These are phyloP conservation scores for Eufriesea mexicana DNA, from an alignment of 1,140 invertebrate species.

Conservation along the genomic window DNA sequence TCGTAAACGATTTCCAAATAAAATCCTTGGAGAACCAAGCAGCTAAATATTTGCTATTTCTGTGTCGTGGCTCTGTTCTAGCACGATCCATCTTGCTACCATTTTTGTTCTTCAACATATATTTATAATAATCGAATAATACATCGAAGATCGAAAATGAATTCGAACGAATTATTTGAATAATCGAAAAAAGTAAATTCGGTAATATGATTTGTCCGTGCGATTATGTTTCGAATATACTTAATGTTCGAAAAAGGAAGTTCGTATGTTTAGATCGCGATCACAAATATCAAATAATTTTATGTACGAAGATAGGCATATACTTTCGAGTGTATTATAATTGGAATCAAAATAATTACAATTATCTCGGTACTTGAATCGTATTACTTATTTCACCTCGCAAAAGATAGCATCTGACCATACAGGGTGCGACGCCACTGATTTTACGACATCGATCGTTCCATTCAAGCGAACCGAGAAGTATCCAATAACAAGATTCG, in stretches of 20 bases:
- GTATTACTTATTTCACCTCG: background rate
- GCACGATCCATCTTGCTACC: too few species aligned
- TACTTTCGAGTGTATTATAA: background rate
- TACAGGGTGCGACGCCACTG: slow-evolving; percentile 16
- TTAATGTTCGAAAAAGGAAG: background rate
- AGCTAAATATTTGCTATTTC: background rate
- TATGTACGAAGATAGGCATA: too few species aligned
- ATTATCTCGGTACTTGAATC: background rate
- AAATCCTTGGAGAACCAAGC: background rate
- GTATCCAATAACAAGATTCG: background rate
- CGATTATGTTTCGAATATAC: background rate
- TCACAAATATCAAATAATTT: background rate
- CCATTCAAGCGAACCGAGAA: background rate
- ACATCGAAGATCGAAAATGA: background rate
- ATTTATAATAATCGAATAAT: background rate
- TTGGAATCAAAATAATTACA: background rate
- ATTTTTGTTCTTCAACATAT: too few species aligned
- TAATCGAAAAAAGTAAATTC: background rate
- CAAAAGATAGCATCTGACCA: background rate
- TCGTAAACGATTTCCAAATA: slow-evolving; percentile 27
- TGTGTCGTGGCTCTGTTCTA: background rate
- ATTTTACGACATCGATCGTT: slow-evolving; percentile 21
- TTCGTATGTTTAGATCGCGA: background rate
- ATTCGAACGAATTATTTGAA: background rate
- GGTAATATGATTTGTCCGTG: background rate